Evolutionary conservation across 2,797 vertebrate species (phyloP), one percentile per base, ranked within the genome.

Genomic region (Jordanella pulchra): DNA sequence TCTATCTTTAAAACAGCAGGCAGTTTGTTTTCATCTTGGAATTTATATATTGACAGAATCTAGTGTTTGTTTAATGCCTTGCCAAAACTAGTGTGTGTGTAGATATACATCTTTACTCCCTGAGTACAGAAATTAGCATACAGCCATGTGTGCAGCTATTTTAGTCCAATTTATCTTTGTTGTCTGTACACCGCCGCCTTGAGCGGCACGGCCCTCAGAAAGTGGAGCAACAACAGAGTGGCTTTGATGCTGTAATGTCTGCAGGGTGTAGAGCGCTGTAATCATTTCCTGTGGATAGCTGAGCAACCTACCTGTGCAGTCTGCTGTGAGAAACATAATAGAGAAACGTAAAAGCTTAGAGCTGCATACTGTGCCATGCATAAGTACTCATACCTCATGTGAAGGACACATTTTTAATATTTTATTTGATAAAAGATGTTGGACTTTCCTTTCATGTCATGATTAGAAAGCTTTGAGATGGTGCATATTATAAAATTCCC

Each of bases 201-300:
- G 81, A 86, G 85, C 74, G 11, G 1, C 48, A 23, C 75, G 75
- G 73, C 73, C 71, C 35, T 61, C 66, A 3, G 80, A 84, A 90
- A 92, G 77, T 90, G 73, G 89, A 89, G 81, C 91, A 85, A 67
- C 91, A 86, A 71, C 82, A 80, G 79, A 76, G 58, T 72, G 48
- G 82, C 89, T 87, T 85, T 89, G 87, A 90, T 81, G 89, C 80
- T 67, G 72, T 71, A 79, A 69, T 71, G 80, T 83, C 80, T 89
- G 77, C 84, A 77, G 82, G 82, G 55, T 69, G 75, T 69, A 77
- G 54, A 56, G 76, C 51, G n/a, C 65, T 68, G 72, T 48, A 67
- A 28, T 65, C 65, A 56, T 1, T 50, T 77, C 42, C 48, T 1
- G 50, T 53, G 69, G 77, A 84, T 9, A 58, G 55, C 64, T 0